Evolutionary conservation across 1,140 invertebrate species (phyloP), one percentile per base, ranked within the genome.

Genomic region (Octopus sinensis): DNA sequence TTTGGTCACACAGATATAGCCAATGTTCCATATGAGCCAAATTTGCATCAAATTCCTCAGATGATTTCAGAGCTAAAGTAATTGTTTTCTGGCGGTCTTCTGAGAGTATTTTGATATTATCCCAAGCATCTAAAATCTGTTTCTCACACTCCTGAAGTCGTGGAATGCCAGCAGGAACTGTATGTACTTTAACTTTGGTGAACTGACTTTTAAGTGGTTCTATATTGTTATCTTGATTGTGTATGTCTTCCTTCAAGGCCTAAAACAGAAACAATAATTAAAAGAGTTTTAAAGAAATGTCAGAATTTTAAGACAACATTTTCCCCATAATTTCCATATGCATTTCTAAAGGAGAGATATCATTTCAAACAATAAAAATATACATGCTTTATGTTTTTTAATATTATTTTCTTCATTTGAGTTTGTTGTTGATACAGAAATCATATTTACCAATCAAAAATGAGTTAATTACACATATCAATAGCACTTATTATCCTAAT

Each of bases 11-110:
- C 80, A 94, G 93, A 75, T 94, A 94, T 90, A 97, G 93, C 95
- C 96, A 97, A 79, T 94, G 94, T 77, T 94, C 93, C 87, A 97
- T 96, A 83, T 94, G 94, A 12, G 93, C 92, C 76, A 97, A 91
- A 87, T 95, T 95, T 51, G 94, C 93, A 85, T 95, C 93, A 84
- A 97, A 96, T 88, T 97, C 96, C 92, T 87, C 94, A 92, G 83
- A 92, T 92, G 92, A 96, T 95, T 13, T 96, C 85, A 83, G 92
- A 88, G 71, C 92, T 92, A 17, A 85, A 17, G 84, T 80, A 6
- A 91, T 82, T 79, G 87, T 86, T 52, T 88, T 85, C 82, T 90
- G 90, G 79, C 89, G 84, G 53, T 90, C 89, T 79, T 88, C 86
- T 52, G 90, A 88, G 84, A 88, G 88, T n/a, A 87, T 83, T 53